A percentile compares a stretch with the other conserved stretches of the same genome.
phyloP scores from a whole-genome alignment of 2,888 invertebrate genomes.

The Brenthis ino region DNA sequence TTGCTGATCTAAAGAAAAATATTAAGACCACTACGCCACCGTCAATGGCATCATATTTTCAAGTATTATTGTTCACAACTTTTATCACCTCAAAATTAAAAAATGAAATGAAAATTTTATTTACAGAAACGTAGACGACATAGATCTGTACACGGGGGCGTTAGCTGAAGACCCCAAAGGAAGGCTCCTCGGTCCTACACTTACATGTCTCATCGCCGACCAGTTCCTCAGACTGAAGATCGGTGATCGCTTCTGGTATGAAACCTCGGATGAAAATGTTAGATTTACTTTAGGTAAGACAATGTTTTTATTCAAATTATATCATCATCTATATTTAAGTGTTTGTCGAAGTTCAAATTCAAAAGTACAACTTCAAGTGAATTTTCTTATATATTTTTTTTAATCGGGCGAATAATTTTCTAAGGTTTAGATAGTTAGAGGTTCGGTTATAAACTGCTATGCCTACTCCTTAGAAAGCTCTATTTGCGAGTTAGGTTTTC shows the following conservation, averaged over 20 bases:
- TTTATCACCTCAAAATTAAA: background rate
- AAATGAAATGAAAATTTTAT: no score
- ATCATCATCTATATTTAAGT: no score
- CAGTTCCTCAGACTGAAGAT: slow-evolving; percentile 91
- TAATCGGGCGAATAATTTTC: no score
- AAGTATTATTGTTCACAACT: background rate
- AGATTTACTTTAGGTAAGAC: slow-evolving; percentile 85
- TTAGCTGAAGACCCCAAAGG: slow-evolving; percentile 89
- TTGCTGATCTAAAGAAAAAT: no score
- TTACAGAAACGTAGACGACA: slow-evolving; percentile 86
- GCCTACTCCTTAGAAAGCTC: no score
- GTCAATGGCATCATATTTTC: background rate
- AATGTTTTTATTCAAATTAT: no score
- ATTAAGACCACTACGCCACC: background rate
- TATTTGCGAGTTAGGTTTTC: no score
- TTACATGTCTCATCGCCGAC: slow-evolving; percentile 91
- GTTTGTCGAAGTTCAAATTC: no score
- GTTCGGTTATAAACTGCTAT: no score
- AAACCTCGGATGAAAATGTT: slow-evolving; percentile 84
- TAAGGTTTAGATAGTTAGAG: no score
- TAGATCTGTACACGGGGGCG: slow-evolving; percentile 94
- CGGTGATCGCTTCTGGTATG: slow-evolving; percentile 96
- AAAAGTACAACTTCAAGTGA: no score
- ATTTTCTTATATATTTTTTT: no score
- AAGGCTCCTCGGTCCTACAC: slow-evolving; percentile 91